Conservation (phyloP, 2,888 invertebrate species). For the Rhaphigaster nebulosa region DNA sequence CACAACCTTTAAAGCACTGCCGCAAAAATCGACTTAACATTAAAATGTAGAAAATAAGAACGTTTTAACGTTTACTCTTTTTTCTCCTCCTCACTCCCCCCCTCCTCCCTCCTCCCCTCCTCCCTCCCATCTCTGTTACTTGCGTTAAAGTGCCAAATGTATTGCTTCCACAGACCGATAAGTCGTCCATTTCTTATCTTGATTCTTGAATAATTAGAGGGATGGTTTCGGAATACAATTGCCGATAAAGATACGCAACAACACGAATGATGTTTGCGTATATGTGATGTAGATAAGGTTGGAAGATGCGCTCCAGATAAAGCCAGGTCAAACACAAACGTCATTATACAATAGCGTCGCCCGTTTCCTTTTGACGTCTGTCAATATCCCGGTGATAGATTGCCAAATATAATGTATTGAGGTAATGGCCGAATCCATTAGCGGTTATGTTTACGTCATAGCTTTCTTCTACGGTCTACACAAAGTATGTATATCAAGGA, state of each 20-base stretch:
- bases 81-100: too few species aligned
- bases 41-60: too few species aligned
- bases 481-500: background rate
- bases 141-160: too few species aligned
- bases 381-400: background rate
- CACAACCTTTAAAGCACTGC: too few species aligned
- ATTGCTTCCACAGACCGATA: too few species aligned
- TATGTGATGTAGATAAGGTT: background rate
- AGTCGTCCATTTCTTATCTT: background rate
- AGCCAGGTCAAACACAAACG: background rate
- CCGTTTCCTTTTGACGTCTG: conserved; percentile 6
- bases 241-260: background rate
- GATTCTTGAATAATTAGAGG: background rate
- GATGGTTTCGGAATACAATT: background rate
- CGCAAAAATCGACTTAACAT: too few species aligned
- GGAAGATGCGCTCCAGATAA: background rate
- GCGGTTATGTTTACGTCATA: background rate
- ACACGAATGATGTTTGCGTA: background rate
- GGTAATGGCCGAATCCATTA: conserved; percentile 1
- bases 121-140: too few species aligned
- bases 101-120: too few species aligned
- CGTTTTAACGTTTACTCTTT: too few species aligned
- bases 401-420: background rate
- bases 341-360: background rate
- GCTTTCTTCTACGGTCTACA: background rate